These are phyloP conservation scores for Ips typographus DNA, from an alignment of 1,140 invertebrate species.

Conservation along the genomic window DNA sequence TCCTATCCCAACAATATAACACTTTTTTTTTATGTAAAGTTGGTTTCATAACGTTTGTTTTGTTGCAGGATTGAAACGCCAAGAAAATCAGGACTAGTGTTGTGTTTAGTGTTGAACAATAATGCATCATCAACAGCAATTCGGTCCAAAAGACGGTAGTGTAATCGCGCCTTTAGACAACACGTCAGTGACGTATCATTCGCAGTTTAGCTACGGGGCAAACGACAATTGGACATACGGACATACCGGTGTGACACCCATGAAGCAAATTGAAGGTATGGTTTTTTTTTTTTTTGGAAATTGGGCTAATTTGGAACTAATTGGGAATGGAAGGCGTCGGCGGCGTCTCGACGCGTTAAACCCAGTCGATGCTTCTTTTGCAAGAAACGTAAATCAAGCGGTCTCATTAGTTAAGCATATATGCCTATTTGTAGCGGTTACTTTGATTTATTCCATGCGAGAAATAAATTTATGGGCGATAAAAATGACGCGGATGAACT, in stretches of 20 bases:
- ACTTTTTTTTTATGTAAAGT: not conserved
- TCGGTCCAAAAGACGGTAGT: conserved; percentile 16
- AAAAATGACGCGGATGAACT: conserved; percentile 29
- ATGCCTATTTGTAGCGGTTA: conserved; percentile 39
- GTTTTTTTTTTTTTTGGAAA: not conserved
- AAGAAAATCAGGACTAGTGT: not conserved
- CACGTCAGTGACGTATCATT: conserved; percentile 38
- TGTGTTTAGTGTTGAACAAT: not conserved
- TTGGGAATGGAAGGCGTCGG: conserved; percentile 8
- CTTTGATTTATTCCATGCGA: conserved; percentile 42
- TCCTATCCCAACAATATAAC: not conserved
- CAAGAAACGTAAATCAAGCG: conserved; percentile 35
- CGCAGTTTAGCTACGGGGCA: conserved; percentile 46
- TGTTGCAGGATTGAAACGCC: not conserved
- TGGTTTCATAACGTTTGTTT: conserved; percentile 6
- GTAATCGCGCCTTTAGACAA: conserved; percentile 34
- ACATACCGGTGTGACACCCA: conserved; percentile 45
- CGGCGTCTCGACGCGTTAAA: not conserved
- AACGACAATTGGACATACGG: conserved; percentile 43
- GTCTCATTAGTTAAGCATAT: conserved; percentile 44
- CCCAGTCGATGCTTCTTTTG: not conserved
- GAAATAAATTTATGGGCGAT: conserved; percentile 38
- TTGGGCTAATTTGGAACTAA: conserved; percentile 17
- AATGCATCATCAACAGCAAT: conserved; percentile 39
- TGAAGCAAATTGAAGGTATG: conserved; percentile 53